Percentiles rank a stretch among this genome's conserved stretches.
Conservation (phyloP, 2,797 vertebrate species). For the Coregonus ussuriensis region DNA sequence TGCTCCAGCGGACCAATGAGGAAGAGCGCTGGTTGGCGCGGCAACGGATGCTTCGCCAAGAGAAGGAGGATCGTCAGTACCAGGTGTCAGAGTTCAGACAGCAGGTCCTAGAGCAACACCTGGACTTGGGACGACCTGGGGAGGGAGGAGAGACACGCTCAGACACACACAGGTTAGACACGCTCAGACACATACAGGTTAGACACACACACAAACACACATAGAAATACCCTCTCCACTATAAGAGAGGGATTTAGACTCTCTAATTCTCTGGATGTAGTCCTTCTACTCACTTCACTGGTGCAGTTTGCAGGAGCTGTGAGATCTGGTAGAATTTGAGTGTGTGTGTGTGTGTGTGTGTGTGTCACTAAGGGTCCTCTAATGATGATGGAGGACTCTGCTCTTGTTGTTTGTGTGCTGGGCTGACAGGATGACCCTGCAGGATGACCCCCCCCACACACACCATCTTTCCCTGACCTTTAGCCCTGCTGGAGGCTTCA, state of each 20-base stretch:
- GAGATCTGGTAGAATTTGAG: background rate
- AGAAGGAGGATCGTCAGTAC: conserved; percentile 96
- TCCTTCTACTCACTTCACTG: background rate
- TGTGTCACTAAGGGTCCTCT: background rate
- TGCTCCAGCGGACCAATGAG: conserved; percentile 91
- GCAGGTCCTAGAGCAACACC: conserved; percentile 95
- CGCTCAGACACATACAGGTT: conserved; percentile 86
- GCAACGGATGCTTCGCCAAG: conserved; percentile 92
- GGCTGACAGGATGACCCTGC: background rate
- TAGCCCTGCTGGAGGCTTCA: conserved; percentile 27
- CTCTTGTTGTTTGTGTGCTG: background rate
- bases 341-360: background rate
- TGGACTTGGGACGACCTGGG: conserved; percentile 83
- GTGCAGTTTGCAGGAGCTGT: background rate
- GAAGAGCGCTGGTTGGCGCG: conserved; percentile 96
- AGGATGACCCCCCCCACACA: conserved; percentile 27
- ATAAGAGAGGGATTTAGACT: too few species aligned
- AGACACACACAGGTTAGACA: conserved; percentile 83
- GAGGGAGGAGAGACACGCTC: conserved; percentile 82
- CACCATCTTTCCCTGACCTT: conserved; percentile 43
- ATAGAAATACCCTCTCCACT: background rate
- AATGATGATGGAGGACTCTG: background rate
- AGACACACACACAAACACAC: conserved; percentile 18
- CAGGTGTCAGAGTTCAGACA: conserved; percentile 98
- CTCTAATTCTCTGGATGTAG: background rate